These are phyloP conservation scores for Apotomis turbidana DNA, from an alignment of 2,888 invertebrate genomes.

Conservation along the genomic window DNA sequence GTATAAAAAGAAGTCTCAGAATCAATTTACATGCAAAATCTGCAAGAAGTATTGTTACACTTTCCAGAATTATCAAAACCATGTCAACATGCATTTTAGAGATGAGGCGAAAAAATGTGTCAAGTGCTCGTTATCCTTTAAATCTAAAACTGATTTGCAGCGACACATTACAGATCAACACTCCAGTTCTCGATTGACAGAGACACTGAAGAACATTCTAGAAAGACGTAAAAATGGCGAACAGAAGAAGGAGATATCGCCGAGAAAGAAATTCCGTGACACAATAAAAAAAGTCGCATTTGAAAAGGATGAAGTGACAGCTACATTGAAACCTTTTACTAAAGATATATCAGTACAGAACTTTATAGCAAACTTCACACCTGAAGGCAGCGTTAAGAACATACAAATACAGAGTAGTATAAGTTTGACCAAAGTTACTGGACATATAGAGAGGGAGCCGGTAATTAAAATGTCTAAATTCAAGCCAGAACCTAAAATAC, in stretches of 20 bases:
- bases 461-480: constrained; percentile 64
- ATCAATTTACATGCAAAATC: constrained; percentile 59
- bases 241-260: constrained; percentile 40
- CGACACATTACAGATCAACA: constrained; percentile 61
- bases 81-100: constrained; percentile 63
- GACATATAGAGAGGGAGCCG: constrained; percentile 43
- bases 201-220: constrained; percentile 66
- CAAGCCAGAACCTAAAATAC: constrained; percentile 34
- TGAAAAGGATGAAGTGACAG: constrained; percentile 43
- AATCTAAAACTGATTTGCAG: constrained; percentile 54
- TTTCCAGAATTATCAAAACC: constrained; percentile 70
- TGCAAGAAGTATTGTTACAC: constrained; percentile 74
- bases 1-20: constrained; percentile 4
- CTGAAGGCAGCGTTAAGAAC: constrained; percentile 53
- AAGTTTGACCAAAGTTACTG: constrained; percentile 50
- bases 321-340: constrained; percentile 53
- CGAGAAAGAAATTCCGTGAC: constrained; percentile 52
- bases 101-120: constrained; percentile 62
- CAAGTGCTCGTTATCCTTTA: constrained; percentile 63
- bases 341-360: constrained; percentile 64
- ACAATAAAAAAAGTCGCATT: constrained; percentile 60
- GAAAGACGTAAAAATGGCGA: constrained; percentile 58
- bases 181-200: constrained; percentile 64
- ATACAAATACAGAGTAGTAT: constrained; percentile 44
- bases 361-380: constrained; percentile 71